Conservation (phyloP, 2,113 vertebrate genomes). For the Pantherophis guttatus region DNA sequence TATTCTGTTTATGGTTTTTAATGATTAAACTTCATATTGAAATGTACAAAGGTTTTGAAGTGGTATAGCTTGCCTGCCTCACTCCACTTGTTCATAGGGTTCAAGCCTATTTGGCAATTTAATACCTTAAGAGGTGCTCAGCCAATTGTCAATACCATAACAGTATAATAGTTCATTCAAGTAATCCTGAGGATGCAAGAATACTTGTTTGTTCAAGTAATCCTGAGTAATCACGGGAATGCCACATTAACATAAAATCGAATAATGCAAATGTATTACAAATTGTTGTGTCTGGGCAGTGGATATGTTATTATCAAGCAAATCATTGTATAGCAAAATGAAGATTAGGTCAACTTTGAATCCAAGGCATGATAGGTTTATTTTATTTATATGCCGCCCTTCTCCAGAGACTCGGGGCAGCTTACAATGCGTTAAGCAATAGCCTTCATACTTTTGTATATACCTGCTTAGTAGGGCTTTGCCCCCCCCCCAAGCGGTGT, state of each 20-base stretch:
- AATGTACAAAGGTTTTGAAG: not conserved
- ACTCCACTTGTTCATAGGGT: not conserved
- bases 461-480: too few relatives aligned
- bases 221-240: not conserved
- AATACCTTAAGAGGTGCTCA: not conserved
- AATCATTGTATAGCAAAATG: not conserved
- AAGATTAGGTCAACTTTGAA: not conserved
- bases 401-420: too few relatives aligned
- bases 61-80: not conserved
- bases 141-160: not conserved
- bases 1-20: not conserved
- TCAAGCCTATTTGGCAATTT: not conserved
- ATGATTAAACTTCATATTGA: not conserved
- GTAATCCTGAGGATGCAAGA: not conserved
- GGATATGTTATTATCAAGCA: not conserved
- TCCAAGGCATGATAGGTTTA: not conserved
- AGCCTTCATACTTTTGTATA: too few relatives aligned
- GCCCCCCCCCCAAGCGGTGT: too few relatives aligned
- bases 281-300: not conserved
- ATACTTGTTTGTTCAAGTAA: not conserved
- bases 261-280: not conserved
- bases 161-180: not conserved
- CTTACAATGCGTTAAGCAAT: too few relatives aligned
- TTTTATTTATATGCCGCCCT: not conserved
- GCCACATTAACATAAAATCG: not conserved